phyloP scores from a whole-genome alignment of 2,113 vertebrate species.

The Rhodinocichla rosea region DNA sequence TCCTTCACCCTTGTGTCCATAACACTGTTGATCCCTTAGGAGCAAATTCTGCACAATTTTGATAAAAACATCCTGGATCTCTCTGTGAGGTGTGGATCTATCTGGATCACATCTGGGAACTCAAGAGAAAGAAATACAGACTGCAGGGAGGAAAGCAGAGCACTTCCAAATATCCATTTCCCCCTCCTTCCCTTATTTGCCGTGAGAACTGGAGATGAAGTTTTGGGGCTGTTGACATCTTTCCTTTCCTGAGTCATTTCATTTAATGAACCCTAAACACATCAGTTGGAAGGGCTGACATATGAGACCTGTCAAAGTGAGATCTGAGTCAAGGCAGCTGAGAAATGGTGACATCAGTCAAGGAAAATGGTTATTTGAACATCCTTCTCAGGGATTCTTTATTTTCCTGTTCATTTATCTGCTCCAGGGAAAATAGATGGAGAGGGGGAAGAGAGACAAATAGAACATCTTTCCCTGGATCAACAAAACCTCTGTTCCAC shows the following conservation, averaged over 20 bases:
- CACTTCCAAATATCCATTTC: not conserved
- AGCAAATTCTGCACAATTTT: not conserved
- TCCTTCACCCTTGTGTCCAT: too few species aligned
- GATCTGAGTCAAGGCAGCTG: not conserved
- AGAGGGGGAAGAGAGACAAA: not conserved
- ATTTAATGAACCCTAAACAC: not conserved
- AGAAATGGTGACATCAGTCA: not conserved
- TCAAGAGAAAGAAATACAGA: not conserved
- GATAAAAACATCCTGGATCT: not conserved
- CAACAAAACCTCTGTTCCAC: not conserved
- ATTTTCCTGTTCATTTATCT: not conserved
- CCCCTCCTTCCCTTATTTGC: not conserved
- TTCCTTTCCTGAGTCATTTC: not conserved
- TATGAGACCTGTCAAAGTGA: not conserved
- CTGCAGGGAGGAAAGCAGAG: not conserved
- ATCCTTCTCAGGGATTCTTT: not conserved
- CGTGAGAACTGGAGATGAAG: not conserved
- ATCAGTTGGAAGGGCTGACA: not conserved
- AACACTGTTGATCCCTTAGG: not conserved
- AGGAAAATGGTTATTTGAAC: not conserved
- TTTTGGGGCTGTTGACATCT: not conserved
- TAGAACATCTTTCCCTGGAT: not conserved
- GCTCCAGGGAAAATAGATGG: not conserved
- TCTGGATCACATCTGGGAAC: not conserved
- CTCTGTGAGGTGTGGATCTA: fast-evolving